Evolutionary conservation across 2,113 vertebrate genomes (phyloP).

Genomic region (Hydropotes inermis): DNA sequence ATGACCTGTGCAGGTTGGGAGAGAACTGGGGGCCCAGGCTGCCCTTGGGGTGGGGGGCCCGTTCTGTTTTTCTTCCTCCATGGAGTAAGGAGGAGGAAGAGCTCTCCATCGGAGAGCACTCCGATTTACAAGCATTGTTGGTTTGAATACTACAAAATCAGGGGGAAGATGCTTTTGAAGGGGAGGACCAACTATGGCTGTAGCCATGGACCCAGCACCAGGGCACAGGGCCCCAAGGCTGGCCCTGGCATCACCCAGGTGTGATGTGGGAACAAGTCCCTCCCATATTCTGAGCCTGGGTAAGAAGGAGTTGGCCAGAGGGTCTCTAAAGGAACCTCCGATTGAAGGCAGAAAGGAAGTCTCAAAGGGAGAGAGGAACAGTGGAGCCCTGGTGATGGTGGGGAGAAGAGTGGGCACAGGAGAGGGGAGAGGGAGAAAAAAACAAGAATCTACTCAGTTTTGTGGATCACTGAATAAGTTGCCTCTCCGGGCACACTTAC

Average conservation of each 20-base stretch:
- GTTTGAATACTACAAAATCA: background rate
- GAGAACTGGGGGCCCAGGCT: background rate
- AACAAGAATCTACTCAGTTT: background rate
- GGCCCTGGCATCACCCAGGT: background rate
- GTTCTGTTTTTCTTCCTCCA: background rate
- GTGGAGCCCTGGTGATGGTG: background rate
- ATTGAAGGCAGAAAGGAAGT: background rate
- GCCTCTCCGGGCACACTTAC: background rate
- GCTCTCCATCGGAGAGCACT: background rate
- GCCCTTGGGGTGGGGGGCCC: no score
- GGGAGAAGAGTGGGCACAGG: background rate
- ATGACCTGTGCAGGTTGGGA: background rate
- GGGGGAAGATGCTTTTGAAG: background rate
- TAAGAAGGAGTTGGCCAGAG: background rate
- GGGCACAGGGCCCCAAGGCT: background rate
- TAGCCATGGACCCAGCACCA: background rate
- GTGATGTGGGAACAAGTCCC: background rate
- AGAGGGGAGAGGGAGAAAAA: background rate
- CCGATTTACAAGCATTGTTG: background rate
- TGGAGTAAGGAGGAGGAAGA: no score
- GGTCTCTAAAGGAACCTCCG: background rate
- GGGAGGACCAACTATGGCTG: background rate
- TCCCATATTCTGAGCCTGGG: background rate
- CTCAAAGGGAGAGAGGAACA: background rate
- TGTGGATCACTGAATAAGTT: constrained; percentile 1